Conservation (phyloP, 2,888 invertebrate genomes). For the Conus canariensis region DNA sequence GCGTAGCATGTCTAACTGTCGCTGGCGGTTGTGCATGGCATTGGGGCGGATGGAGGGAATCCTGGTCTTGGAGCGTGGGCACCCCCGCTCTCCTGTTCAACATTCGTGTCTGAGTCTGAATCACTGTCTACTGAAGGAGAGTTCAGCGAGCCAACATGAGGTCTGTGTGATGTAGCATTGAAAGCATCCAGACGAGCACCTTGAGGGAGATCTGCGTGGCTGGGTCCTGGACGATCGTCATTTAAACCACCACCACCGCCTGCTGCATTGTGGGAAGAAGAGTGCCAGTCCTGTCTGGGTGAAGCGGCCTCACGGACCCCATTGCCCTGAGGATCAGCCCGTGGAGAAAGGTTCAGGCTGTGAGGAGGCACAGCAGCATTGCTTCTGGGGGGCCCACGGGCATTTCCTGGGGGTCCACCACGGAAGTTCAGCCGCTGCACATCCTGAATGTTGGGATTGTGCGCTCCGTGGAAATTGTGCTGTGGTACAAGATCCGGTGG, state of each 20-base stretch:
- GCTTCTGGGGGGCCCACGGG: conserved; percentile 54
- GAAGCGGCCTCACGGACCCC: not conserved
- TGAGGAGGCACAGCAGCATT: conserved; percentile 3
- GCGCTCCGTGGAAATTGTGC: conserved; percentile 38
- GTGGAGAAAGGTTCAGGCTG: conserved; percentile 12
- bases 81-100: conserved; percentile 50
- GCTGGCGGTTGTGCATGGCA: conserved; percentile 81
- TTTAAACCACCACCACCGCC: not conserved
- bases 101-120: conserved; percentile 50
- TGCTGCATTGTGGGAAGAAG: not conserved
- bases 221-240: conserved; percentile 9
- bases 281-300: not conserved
- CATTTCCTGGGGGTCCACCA: conserved; percentile 53
- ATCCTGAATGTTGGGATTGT: conserved; percentile 27
- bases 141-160: not conserved
- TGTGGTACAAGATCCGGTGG: conserved; percentile 38
- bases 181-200: too few relatives aligned
- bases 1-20: conserved; percentile 84
- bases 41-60: conserved; percentile 77
- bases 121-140: not conserved
- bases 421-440: conserved; percentile 18
- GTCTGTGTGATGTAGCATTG: not conserved
- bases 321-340: not conserved
- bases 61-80: conserved; percentile 23
- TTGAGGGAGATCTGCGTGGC: not conserved